Base-by-base conservation (phyloP, 1,140 invertebrate species). In the Anastrepha obliqua region DNA sequence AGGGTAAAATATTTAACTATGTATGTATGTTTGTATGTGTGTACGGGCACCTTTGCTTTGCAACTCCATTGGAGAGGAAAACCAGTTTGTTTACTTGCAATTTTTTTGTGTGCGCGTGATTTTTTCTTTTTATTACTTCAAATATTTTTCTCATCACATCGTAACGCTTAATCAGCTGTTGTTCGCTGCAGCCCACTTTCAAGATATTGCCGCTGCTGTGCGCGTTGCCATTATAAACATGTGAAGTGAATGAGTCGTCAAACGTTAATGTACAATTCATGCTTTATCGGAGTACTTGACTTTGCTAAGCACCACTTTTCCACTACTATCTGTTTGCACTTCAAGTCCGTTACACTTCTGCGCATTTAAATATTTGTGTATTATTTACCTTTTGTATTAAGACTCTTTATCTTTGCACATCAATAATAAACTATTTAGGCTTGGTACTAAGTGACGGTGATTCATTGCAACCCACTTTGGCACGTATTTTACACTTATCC, bases 131-230 rank as follows among this genome's bases (percentile, higher is more conserved):
- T 81, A 70, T 51, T 29, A 17, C 7, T 62, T 29, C 17, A 74
- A 81, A 81, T 58, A 81, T 55, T 81, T 74, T 81, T 55, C 47
- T 51, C 47, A 81, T 20, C 1, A 11, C 67, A 44, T 7, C 2
- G 4, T 17, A 74, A 74, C 9, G 51, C 74, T 81, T 20, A 29
- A 81, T 81, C 74, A 81, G 74, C 74, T 81, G 47, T 81, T 81
- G 74, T 51, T 2, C 55, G 4, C 4, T 20, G 47, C 6, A 55
- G 8, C 29, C 42, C 39, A 51, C n/a, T 81, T 13, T 11, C 2
- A 58, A 20, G 64, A n/a, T 3, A 55, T 74, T n/a, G 42, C 42
- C 17, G 15, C 15, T 47, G 67, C 42, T 44, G 13, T 17, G 1
- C 29, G 29, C 13, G 39, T 17, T 13, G 6, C 3, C 42, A 47